A percentile compares a stretch with the other conserved stretches of the same genome.
Evolutionary conservation across 2,113 vertebrate genomes (phyloP).

Genomic region (Labeo catla): DNA sequence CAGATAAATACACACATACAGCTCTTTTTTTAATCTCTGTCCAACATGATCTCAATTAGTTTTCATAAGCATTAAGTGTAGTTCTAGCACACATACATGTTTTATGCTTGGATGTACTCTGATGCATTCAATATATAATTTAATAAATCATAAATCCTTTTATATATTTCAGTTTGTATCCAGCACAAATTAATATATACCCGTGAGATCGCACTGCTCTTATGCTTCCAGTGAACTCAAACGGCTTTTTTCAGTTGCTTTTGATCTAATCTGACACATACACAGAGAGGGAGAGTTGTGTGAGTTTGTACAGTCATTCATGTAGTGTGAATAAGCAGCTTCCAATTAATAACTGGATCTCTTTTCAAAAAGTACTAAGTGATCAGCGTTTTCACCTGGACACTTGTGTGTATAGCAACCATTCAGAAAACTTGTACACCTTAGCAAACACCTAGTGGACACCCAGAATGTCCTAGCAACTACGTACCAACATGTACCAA

Average conservation of each 20-base stretch:
- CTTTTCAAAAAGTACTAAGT: neutral
- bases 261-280: neutral
- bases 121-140: neutral
- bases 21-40: neutral
- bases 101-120: neutral
- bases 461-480: too few relatives aligned
- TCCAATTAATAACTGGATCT: neutral
- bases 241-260: neutral
- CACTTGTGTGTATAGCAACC: neutral
- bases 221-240: neutral
- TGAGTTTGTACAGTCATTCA: conserved; percentile 29
- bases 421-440: neutral
- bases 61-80: neutral
- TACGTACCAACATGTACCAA: too few relatives aligned
- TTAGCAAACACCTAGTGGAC: neutral
- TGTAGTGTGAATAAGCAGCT: conserved; percentile 9
- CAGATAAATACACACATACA: neutral
- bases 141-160: too few relatives aligned
- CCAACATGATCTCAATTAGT: neutral
- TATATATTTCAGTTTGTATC: neutral
- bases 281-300: neutral
- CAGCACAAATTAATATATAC: neutral
- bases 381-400: neutral
- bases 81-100: neutral
- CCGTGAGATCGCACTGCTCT: neutral